Conservation (phyloP, 1,140 invertebrate species). For the Trachymyrmex septentrionalis region DNA sequence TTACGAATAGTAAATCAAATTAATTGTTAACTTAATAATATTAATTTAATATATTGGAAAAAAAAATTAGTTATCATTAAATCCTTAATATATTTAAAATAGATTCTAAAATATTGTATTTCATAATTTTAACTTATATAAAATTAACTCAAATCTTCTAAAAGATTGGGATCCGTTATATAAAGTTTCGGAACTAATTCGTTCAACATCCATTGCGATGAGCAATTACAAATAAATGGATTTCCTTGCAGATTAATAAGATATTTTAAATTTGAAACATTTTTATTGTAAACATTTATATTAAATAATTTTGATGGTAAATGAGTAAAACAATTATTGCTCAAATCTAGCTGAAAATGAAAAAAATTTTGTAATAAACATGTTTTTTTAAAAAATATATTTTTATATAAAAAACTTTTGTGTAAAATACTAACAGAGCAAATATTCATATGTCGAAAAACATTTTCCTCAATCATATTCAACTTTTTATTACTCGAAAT, state of each 20-base stretch:
- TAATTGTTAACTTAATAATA: not conserved
- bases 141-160: constrained; percentile 80
- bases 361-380: constrained; percentile 49
- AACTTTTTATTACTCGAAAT: constrained; percentile 77
- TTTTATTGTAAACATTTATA: constrained; percentile 41
- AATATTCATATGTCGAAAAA: constrained; percentile 74
- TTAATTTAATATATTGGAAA: not conserved
- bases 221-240: constrained; percentile 82
- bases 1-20: not conserved
- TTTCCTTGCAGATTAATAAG: constrained; percentile 82
- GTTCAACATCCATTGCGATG: constrained; percentile 81
- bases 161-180: constrained; percentile 61
- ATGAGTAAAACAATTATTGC: constrained; percentile 78
- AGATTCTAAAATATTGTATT: not conserved
- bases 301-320: constrained; percentile 72
- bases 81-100: not conserved
- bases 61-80: not conserved
- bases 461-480: constrained; percentile 68
- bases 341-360: constrained; percentile 80
- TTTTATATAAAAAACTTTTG: not conserved
- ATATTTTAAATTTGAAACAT: constrained; percentile 44
- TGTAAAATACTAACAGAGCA: constrained; percentile 79
- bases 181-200: constrained; percentile 79
- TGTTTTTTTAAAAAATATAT: constrained; percentile 33
- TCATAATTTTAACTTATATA: constrained; percentile 23